These are phyloP conservation scores for Clarias macrocephalus DNA, from an alignment of 2,113 vertebrate species.

Conservation along the genomic window DNA sequence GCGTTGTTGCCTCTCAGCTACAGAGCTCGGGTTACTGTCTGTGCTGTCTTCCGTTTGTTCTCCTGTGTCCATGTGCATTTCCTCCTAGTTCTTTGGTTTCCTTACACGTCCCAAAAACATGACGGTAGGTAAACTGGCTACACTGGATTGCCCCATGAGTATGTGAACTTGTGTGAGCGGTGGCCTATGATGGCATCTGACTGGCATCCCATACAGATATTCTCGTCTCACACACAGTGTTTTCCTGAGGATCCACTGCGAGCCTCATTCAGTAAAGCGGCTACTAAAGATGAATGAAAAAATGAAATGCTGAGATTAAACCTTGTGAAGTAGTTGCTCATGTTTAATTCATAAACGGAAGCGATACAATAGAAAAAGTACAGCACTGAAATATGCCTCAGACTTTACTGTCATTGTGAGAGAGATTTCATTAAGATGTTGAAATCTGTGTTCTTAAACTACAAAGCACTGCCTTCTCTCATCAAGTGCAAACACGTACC, in stretches of 20 bases:
- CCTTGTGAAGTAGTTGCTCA: not conserved
- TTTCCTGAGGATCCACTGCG: not conserved
- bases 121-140: not conserved
- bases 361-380: not conserved
- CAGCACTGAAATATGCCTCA: not conserved
- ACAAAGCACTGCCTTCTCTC: constrained; percentile 18
- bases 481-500: not conserved
- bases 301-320: not conserved
- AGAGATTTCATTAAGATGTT: constrained; percentile 27
- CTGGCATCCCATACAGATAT: not conserved
- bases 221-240: too few species aligned
- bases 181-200: not conserved
- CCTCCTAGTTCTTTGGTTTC: not conserved
- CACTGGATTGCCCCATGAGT: not conserved
- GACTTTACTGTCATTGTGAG: not conserved
- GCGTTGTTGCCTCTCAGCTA: not conserved
- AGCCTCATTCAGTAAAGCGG: not conserved
- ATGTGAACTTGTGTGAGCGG: not conserved
- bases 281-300: not conserved
- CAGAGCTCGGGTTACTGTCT: not conserved
- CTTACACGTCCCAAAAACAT: not conserved
- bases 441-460: constrained; percentile 28
- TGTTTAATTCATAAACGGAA: not conserved
- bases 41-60: too few species aligned
- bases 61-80: not conserved